Evolutionary conservation across 2,888 invertebrate species (phyloP), one percentile per base, ranked within the genome.

Genomic region (Caenorhabditis sp.): DNA sequence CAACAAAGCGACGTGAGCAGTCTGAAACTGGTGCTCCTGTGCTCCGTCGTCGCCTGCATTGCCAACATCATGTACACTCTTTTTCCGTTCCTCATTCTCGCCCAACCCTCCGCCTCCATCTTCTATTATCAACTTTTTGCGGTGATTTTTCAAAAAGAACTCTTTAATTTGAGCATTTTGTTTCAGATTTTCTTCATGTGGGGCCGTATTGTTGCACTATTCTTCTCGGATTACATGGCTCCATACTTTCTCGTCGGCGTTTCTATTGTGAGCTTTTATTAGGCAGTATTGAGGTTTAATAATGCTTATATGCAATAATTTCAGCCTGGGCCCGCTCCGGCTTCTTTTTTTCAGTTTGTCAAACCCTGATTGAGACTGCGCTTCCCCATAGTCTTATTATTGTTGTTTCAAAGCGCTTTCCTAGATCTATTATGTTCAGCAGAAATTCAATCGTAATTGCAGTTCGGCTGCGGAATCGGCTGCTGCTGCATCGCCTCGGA

Each of bases 81-180:
- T 17, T 82, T 82, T 53, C 82, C 82, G 6, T 82, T 82, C 53
- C 35, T 80, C 5, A 73, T 82, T 26, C 62, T 80, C n/a, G 65
- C 78, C 15, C 82, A 79, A 58, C 73, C 79, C 6, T 56, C 71
- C 8, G 66, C 80, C 11, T 74, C 76, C 3, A 76, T 80, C 9
- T 48, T 74, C 30, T 73, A 80, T 35, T 80, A 78, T 68, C 80
- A 82, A 46, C 45, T 82, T 3, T 80, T 82, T 39, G 46, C 74
- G n/a, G 75, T 77, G 26, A 58, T 41, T 24, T 24, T 22, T 2
- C 20, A 45, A 7, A 2, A 11, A 11, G 22, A 22, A 45, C 30
- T 30, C 9, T 13, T 39, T 26, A 13, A 35, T 8, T 11, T 7
- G 3, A 2, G 11, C 30, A 30, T 6, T 15, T 2, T 11, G n/a